These are phyloP conservation scores for Pecten maximus DNA, from an alignment of 2,888 invertebrate species.

Conservation along the genomic window DNA sequence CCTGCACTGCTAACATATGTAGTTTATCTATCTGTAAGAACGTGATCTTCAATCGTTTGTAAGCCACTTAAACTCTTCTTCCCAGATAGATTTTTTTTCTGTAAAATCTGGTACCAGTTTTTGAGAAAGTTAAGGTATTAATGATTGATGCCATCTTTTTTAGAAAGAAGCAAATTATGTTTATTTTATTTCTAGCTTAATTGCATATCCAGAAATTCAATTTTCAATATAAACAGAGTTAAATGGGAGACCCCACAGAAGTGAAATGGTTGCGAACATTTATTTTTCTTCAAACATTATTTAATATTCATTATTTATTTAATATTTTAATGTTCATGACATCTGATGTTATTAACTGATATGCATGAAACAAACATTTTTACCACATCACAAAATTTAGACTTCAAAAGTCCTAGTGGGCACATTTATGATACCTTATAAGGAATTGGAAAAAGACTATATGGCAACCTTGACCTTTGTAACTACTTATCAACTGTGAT, in stretches of 20 bases:
- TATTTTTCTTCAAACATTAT: not conserved
- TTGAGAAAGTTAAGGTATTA: not conserved
- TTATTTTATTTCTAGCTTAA: not conserved
- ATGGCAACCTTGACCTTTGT: not conserved
- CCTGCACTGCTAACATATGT: not conserved
- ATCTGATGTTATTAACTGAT: too few relatives aligned
- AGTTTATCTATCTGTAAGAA: not conserved
- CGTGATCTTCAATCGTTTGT: not conserved
- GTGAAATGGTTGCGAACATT: not conserved
- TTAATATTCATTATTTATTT: too few relatives aligned
- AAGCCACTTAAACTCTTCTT: constrained; percentile 1
- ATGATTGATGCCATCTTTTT: not conserved
- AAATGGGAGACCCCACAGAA: not conserved
- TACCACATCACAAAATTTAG: too few relatives aligned
- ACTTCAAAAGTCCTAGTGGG: too few relatives aligned
- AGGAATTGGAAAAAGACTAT: not conserved
- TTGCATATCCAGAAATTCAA: not conserved
- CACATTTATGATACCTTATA: too few relatives aligned
- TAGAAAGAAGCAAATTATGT: not conserved
- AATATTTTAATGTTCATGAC: too few relatives aligned
- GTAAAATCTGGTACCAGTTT: not conserved
- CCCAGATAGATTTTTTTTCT: not conserved
- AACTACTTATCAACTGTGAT: not conserved
- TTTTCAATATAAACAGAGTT: not conserved
- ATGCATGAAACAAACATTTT: too few relatives aligned